phyloP scores from a whole-genome alignment of 2,797 vertebrate species.

The Sandelia bainsii region DNA sequence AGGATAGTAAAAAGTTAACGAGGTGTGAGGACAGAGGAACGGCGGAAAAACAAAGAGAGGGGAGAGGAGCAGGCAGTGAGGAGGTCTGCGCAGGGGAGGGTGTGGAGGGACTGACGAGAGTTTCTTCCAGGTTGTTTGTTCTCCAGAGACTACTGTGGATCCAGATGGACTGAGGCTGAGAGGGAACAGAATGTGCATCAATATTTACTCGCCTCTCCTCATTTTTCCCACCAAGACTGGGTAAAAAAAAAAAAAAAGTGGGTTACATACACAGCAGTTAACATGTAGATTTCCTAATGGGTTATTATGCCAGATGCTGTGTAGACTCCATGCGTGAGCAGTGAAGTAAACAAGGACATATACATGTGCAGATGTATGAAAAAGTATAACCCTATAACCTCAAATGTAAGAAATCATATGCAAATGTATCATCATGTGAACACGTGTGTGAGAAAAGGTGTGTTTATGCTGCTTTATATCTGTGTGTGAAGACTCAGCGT shows the following conservation, averaged over 20 bases:
- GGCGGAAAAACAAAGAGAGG: constrained; percentile 27
- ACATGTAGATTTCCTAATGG: not conserved
- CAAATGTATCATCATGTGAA: not conserved
- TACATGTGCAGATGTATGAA: not conserved
- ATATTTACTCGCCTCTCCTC: constrained; percentile 64
- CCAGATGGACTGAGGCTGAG: constrained; percentile 67
- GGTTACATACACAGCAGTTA: not conserved
- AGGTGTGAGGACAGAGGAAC: constrained; percentile 9
- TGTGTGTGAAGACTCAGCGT: constrained; percentile 8
- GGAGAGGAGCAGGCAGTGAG: constrained; percentile 17
- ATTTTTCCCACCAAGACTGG: constrained; percentile 24
- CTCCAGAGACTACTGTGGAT: constrained; percentile 64
- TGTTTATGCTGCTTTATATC: constrained; percentile 5
- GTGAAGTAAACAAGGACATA: not conserved
- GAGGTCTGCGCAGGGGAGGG: constrained; percentile 19
- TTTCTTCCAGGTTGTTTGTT: constrained; percentile 64
- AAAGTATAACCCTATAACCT: not conserved
- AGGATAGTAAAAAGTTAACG: constrained; percentile 40
- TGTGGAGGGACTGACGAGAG: constrained; percentile 25
- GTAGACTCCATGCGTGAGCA: not conserved
- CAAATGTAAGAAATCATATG: constrained; percentile 5
- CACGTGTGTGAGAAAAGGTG: not conserved
- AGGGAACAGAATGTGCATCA: constrained; percentile 67
- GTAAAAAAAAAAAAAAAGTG: not conserved
- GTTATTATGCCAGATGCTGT: not conserved